These are phyloP conservation scores for Ariolimax columbianus DNA, from an alignment of 2,888 invertebrate genomes.

Conservation along the genomic window DNA sequence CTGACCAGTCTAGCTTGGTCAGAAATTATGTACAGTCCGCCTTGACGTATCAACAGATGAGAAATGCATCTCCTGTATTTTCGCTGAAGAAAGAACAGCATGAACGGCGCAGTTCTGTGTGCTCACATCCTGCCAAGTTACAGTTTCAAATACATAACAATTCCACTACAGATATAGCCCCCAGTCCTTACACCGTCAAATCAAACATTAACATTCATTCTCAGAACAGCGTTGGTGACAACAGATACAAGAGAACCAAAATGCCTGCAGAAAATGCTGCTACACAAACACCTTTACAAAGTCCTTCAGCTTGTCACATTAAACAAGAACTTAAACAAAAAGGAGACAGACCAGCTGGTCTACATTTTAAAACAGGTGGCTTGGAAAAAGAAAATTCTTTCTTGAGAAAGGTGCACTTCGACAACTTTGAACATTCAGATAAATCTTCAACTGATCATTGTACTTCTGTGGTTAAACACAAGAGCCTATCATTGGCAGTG, in stretches of 20 bases:
- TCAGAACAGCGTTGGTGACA: not conserved
- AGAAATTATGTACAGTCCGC: slow-evolving; percentile 31
- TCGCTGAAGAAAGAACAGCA: not conserved
- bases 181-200: not conserved
- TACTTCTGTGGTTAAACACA: not conserved
- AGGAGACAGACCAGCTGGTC: not conserved
- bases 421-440: not conserved
- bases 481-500: not conserved
- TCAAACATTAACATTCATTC: not conserved
- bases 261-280: not conserved
- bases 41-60: not conserved
- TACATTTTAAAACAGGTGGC: not conserved
- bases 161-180: not conserved
- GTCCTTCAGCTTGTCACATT: no score
- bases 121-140: not conserved
- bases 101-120: not conserved
- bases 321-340: not conserved
- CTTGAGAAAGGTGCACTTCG: slow-evolving; percentile 18
- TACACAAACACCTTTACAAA: not conserved
- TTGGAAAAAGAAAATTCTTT: not conserved
- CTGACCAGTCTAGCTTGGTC: not conserved
- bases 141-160: not conserved
- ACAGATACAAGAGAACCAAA: no score
- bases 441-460: not conserved
- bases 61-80: not conserved